Percentiles rank a stretch among this genome's conserved stretches.
Evolutionary conservation across 2,797 vertebrate species (phyloP).

Genomic region (Pseudopleuronectes americanus): DNA sequence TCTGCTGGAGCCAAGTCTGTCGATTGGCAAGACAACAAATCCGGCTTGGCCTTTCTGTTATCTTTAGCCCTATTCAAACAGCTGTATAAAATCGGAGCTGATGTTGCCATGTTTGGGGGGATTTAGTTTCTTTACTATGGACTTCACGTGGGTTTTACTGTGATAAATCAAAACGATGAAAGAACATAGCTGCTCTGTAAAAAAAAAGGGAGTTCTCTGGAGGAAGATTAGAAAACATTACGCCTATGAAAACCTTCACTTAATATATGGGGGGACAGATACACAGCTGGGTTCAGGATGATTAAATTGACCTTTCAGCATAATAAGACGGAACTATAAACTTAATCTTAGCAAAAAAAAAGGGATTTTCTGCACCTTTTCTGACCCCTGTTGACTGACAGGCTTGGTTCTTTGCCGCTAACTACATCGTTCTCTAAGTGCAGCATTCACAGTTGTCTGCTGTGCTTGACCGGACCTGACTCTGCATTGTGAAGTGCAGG

Average conservation of each 20-base stretch:
- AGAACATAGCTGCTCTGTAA: conserved; percentile 9
- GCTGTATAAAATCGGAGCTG: conserved; percentile 45
- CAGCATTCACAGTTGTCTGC: no score
- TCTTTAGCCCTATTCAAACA: conserved; percentile 52
- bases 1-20: conserved; percentile 54
- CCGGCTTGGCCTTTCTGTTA: conserved; percentile 51
- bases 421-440: no score
- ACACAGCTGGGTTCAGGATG: background rate
- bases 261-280: conserved; percentile 17
- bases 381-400: no score
- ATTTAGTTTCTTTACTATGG: background rate
- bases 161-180: conserved; percentile 19
- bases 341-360: background rate
- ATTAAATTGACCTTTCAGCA: conserved; percentile 19
- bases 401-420: no score
- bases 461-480: no score
- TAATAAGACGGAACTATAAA: conserved; percentile 3
- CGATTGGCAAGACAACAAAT: conserved; percentile 64
- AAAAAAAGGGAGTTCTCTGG: background rate
- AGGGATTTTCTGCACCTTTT: background rate
- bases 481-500: no score
- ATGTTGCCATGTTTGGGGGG: conserved; percentile 29
- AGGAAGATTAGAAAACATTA: conserved; percentile 20
- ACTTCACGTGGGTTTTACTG: conserved; percentile 15
- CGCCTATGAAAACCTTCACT: conserved; percentile 12